Percentiles rank a stretch among this genome's conserved stretches.
These are phyloP conservation scores for Mus minutoides DNA, from an alignment of 2,797 vertebrate genomes.

Conservation along the genomic window DNA sequence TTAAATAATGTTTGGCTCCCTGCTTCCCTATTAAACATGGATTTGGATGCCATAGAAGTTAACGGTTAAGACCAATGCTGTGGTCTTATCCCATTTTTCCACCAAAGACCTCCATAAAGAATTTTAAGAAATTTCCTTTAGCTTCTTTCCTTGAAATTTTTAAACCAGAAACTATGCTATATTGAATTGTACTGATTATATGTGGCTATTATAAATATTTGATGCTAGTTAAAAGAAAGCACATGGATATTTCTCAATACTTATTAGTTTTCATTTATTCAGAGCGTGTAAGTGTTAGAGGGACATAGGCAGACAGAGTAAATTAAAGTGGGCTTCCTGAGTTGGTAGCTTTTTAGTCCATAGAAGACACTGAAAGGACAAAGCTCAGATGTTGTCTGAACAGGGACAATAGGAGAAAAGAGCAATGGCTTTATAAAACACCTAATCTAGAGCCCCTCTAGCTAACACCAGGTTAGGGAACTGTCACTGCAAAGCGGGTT, in stretches of 20 bases:
- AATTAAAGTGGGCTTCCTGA: background rate
- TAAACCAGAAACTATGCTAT: background rate
- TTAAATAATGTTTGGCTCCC: background rate
- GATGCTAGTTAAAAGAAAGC: background rate
- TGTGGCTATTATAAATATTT: background rate
- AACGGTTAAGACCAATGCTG: background rate
- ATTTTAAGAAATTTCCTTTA: background rate
- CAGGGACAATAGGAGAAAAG: background rate
- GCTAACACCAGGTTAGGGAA: too few relatives aligned
- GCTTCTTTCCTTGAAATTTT: background rate
- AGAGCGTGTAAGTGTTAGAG: background rate
- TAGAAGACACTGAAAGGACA: background rate
- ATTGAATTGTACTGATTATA: background rate
- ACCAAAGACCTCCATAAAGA: background rate
- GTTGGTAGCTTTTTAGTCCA: background rate
- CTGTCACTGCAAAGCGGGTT: fast-evolving
- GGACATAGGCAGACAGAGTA: background rate
- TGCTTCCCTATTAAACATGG: background rate
- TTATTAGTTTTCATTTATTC: background rate
- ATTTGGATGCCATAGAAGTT: background rate
- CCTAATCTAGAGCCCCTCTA: too few relatives aligned
- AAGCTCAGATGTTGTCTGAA: too few relatives aligned
- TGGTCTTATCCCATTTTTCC: background rate
- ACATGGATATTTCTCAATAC: background rate
- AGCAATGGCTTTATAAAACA: background rate